These are phyloP conservation scores for Lacerta bilineata DNA, from an alignment of 2,797 vertebrate genomes.

Conservation along the genomic window DNA sequence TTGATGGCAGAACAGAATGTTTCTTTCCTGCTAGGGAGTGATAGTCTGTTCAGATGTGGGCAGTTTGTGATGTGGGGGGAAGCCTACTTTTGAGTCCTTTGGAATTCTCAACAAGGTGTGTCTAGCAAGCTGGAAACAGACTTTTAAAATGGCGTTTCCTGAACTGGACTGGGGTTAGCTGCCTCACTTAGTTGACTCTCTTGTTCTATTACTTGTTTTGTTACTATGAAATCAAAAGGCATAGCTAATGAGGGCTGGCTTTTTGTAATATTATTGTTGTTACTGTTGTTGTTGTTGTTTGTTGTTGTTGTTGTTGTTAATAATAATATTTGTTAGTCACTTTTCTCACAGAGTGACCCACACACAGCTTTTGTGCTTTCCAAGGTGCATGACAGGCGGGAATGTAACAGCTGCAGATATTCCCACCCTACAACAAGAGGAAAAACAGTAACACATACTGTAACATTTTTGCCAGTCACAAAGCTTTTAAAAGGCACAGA, in stretches of 20 bases:
- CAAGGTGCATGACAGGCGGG: neutral
- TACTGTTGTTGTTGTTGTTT: no score
- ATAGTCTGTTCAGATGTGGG: neutral
- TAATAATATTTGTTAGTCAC: no score
- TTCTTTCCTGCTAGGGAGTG: neutral
- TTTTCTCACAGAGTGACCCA: no score
- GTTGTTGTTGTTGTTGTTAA: no score
- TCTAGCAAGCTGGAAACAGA: neutral
- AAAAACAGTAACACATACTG: neutral
- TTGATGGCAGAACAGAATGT: neutral
- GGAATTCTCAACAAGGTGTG: neutral
- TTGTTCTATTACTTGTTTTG: neutral
- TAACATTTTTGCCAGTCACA: neutral
- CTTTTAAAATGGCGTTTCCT: neutral
- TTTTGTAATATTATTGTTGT: conserved; percentile 33
- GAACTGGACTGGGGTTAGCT: neutral
- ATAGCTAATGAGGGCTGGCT: conserved; percentile 23
- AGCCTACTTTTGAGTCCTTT: neutral
- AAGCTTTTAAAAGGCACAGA: neutral
- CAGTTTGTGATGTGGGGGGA: neutral
- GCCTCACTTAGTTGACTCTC: neutral
- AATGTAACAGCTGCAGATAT: neutral
- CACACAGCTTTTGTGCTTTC: neutral
- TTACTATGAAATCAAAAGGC: neutral
- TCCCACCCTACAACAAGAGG: neutral